Evolutionary conservation across 2,797 vertebrate genomes (phyloP), one percentile per base, ranked within the genome.

Genomic region (Anas bahamensis): DNA sequence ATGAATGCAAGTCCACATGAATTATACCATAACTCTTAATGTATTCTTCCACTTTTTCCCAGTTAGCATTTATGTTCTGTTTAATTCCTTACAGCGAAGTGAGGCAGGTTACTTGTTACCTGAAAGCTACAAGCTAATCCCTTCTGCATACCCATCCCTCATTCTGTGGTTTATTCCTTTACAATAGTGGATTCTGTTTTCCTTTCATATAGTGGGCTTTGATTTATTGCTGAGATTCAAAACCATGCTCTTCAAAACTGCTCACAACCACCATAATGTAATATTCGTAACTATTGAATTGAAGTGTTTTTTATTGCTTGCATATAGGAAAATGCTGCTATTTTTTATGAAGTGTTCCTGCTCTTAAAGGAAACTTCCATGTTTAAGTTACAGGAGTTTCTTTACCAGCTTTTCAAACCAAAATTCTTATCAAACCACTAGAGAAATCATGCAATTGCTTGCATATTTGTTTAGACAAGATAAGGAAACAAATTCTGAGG

Each of bases 391-490:
- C 9, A 24, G 16, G 17, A 56, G 28, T 29, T 64, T 66, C 53
- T 12, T 42, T 42, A 21, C 3, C 6, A 7, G 14, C 29, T n/a
- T 6, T 69, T 60, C 23, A 69, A 52, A 28, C 5, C 2, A 13
- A 11, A 39, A 3, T 21, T 74, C 37, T 74, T 60, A 23, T 9
- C 59, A 31, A 77, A 14, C 7, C 29, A 3, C 6, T 6, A 33
- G 29, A 8, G 5, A 63, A 89, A 75, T 33, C 0, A 0, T 1
- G 0, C 7, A 53, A 35, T 37, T 33, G n/a, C 15, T 63, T 74
- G 4, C 4, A 5, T 19, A 2, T 11, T 6, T 70, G 17, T 46
- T 52, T 65, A 26, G 7, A 24, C 21, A 29, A 21, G 41, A 22
- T 31, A 69, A 42, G 28, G 17, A 53, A 73, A 65, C 4, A 11